phyloP scores from a whole-genome alignment of 1,140 invertebrate genomes.

The Dinoponera quadriceps region DNA sequence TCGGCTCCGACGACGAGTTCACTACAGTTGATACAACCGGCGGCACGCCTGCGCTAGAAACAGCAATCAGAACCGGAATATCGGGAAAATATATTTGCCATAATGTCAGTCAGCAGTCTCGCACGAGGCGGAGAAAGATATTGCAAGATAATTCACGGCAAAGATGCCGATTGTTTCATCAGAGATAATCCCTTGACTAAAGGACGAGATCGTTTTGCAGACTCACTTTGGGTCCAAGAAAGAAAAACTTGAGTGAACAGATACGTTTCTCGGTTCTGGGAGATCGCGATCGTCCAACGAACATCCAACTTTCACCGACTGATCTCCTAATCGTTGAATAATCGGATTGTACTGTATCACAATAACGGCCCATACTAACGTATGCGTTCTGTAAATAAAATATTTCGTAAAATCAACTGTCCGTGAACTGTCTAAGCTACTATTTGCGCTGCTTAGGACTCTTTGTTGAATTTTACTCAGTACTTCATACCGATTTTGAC shows the following conservation, averaged over 20 bases:
- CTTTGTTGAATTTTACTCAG: not conserved
- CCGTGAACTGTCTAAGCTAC: not conserved
- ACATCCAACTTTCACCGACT: conserved; percentile 87
- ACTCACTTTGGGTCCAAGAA: conserved; percentile 82
- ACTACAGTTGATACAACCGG: conserved; percentile 77
- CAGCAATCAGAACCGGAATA: conserved; percentile 40
- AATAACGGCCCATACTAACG: conserved; percentile 85
- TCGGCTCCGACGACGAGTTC: conserved; percentile 77
- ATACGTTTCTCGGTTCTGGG: conserved; percentile 80
- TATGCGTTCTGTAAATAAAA: conserved; percentile 75
- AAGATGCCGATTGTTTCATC: not conserved
- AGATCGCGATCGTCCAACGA: conserved; percentile 78
- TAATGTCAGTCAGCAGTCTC: not conserved
- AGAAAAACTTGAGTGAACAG: conserved; percentile 80
- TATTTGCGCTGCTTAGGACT: not conserved
- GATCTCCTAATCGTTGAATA: conserved; percentile 87
- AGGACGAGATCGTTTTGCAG: not conserved
- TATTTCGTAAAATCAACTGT: not conserved
- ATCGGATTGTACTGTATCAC: conserved; percentile 88
- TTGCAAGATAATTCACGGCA: not conserved
- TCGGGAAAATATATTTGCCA: conserved; percentile 10
- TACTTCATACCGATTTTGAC: conserved; percentile 74
- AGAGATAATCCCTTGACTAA: not conserved
- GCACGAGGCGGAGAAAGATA: not conserved
- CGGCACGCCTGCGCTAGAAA: conserved; percentile 79